Base-by-base conservation (phyloP, 1,140 invertebrate genomes). In the Dreissena polymorpha region DNA sequence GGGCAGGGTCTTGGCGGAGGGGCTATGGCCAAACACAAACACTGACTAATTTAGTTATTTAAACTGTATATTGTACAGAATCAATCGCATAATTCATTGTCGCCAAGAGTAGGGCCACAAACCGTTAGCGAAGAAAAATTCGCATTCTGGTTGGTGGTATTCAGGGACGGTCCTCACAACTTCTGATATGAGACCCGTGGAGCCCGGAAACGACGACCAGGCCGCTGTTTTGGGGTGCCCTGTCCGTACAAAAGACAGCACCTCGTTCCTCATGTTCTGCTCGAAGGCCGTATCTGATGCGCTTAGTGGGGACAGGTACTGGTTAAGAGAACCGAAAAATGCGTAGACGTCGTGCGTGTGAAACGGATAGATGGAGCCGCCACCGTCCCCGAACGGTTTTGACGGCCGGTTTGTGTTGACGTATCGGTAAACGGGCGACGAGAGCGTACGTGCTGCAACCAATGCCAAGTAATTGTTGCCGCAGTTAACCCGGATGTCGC, bases 401-500 rank as follows among this genome's bases (percentile, higher is more conserved):
- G 80, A 75, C 14, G 80, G 71, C 14, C 57, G 49, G 27, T 55
- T 57, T 8, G 71, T 75, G 50, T 53, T 67, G 10, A 83, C 80
- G 63, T 83, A 83, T 21, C 65, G 70, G 21, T 75, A 83, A 5
- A 83, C 72, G 6, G 80, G 71, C 16, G 80, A 74, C 27, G 67
- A 67, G n/a, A 67, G 55, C 10, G 71, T 49, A 16, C 39, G 57
- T 14, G 71, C 63, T 0, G 73, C 73, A 18, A 75, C 55, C 14
- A 68, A 39, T 14, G 39, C 64, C 12, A 83, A 10, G 51, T 68
- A 65, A 51, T 83, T 68, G 51, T n/a, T 83, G 8, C 65, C 80
- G 39, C 80, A 83, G 71, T 69, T 68, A 2, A 75, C 71, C 18
- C 80, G n/a, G 23, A 75, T 71, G 18, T 83, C 80, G n/a, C 63